phyloP scores from a whole-genome alignment of 1,140 invertebrate species.

The Paralvinella palmiformis region DNA sequence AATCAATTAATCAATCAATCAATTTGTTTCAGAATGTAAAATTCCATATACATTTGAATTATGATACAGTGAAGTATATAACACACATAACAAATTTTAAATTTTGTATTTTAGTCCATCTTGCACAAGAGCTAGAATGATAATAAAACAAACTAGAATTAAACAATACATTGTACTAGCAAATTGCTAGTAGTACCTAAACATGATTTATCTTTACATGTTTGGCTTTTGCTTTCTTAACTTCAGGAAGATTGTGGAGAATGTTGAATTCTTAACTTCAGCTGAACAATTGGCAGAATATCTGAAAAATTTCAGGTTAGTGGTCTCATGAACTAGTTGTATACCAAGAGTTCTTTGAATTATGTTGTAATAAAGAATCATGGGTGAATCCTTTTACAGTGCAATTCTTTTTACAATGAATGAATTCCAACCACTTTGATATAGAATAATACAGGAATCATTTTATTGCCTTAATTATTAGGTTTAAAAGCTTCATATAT shows the following conservation, averaged over 20 bases:
- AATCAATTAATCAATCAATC: too few species aligned
- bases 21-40: too few species aligned
- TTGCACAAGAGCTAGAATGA: neutral
- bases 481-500: neutral
- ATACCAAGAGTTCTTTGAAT: neutral
- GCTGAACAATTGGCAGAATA: slow-evolving; percentile 85
- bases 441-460: neutral
- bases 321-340: neutral
- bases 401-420: neutral
- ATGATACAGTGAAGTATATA: neutral
- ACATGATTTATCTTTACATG: too few species aligned
- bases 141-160: neutral
- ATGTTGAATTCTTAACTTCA: slow-evolving; percentile 81
- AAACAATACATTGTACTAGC: neutral
- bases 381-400: neutral
- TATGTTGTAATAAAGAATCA: neutral
- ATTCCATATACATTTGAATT: too few species aligned
- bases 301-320: slow-evolving; percentile 62
- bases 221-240: slow-evolving; percentile 8
- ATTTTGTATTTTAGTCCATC: neutral
- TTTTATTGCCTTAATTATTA: neutral
- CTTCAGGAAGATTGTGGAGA: slow-evolving; percentile 75
- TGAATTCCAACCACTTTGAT: neutral
- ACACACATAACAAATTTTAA: neutral
- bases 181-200: too few species aligned